Conservation (phyloP, 2,113 vertebrate species). For the Marmota monax region DNA sequence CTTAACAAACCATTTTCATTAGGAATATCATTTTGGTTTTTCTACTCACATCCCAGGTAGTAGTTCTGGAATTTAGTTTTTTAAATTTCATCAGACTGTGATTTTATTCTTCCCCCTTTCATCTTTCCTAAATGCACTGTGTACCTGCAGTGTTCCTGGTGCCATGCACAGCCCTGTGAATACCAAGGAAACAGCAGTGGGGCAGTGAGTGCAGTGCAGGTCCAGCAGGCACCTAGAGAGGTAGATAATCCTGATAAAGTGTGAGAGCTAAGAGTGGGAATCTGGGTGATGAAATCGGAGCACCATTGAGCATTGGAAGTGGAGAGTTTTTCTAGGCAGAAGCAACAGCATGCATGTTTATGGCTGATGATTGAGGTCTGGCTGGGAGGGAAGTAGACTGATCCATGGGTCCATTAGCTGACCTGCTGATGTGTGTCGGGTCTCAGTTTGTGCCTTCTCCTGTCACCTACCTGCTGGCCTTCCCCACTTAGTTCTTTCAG, state of each 20-base stretch:
- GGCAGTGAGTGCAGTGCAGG: background rate
- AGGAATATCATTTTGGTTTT: background rate
- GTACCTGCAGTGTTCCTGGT: background rate
- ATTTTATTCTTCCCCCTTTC: background rate
- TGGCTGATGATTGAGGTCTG: background rate
- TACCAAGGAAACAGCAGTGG: background rate
- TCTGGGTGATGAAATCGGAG: background rate
- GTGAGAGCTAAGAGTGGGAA: background rate
- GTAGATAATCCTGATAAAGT: background rate
- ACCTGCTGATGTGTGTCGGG: background rate
- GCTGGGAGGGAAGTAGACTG: background rate
- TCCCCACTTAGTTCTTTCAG: background rate
- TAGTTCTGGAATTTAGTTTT: background rate
- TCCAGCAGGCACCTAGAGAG: background rate
- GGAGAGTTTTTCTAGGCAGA: background rate
- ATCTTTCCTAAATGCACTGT: background rate
- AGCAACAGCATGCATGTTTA: accelerated
- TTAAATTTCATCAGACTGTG: background rate
- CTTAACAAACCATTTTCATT: conserved; percentile 3
- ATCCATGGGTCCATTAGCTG: no score
- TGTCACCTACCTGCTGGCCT: background rate
- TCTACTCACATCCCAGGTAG: background rate
- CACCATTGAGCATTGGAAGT: background rate
- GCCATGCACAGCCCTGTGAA: background rate
- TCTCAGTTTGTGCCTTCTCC: background rate